Evolutionary conservation across 2,113 vertebrate species (phyloP).

Genomic region (Petrocephalus zakoni): DNA sequence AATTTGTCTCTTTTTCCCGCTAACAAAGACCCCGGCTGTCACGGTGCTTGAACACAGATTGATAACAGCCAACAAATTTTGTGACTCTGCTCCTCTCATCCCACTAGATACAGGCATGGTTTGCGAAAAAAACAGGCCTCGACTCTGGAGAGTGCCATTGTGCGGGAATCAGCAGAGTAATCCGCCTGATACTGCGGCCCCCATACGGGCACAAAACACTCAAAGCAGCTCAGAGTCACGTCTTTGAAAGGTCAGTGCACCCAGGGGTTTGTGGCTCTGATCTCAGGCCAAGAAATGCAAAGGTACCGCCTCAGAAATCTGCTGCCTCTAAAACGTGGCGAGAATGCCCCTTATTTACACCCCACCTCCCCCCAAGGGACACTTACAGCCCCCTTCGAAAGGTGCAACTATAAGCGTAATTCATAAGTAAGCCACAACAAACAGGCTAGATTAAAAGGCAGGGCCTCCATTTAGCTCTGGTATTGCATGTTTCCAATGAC

Average conservation of each 20-base stretch:
- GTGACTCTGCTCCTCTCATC: constrained; percentile 39
- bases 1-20: constrained; percentile 51
- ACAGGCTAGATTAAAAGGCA: neutral
- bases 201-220: neutral
- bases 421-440: neutral
- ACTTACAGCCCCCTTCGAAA: neutral
- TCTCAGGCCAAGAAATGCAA: neutral
- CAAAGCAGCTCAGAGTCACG: neutral
- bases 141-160: neutral
- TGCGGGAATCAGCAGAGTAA: neutral
- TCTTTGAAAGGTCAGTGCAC: neutral
- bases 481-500: neutral
- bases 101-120: neutral
- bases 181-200: neutral
- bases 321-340: neutral
- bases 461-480: neutral
- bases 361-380: neutral
- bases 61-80: constrained; percentile 58
- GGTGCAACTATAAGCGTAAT: neutral
- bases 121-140: neutral
- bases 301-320: neutral
- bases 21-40: constrained; percentile 34
- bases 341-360: neutral
- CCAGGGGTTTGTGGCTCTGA: neutral
- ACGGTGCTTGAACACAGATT: constrained; percentile 43